phyloP scores from a whole-genome alignment of 2,888 invertebrate genomes.

The Rutpela maculata region DNA sequence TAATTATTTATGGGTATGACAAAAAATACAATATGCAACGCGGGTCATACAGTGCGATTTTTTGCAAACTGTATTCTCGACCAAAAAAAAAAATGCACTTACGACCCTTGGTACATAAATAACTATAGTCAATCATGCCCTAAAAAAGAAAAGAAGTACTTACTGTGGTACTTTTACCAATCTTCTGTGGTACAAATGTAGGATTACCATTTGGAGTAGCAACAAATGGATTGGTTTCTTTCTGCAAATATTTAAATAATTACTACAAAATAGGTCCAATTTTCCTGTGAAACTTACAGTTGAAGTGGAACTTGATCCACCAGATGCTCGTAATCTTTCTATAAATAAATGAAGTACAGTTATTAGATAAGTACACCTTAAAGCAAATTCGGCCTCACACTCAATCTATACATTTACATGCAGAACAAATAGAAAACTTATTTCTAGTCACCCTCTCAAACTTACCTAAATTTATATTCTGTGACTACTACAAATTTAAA shows the following conservation, averaged over 20 bases:
- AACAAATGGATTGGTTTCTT: conserved; percentile 88
- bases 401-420: conserved; percentile 37
- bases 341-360: conserved; percentile 64
- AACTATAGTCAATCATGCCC: no score
- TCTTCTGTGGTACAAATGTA: conserved; percentile 94
- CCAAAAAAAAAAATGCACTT: no score
- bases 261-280: conserved; percentile 35
- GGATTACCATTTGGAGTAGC: conserved; percentile 93
- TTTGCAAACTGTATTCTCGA: no score
- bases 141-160: conserved; percentile 56
- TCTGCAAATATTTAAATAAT: conserved; percentile 70
- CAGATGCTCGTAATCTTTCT: conserved; percentile 79
- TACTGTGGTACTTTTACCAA: conserved; percentile 82
- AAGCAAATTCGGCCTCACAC: not conserved
- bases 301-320: conserved; percentile 74
- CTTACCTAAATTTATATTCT: conserved; percentile 30
- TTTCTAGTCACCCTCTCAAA: not conserved
- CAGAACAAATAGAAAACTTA: conserved; percentile 16
- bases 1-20: no score
- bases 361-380: not conserved
- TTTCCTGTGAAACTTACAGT: conserved; percentile 71
- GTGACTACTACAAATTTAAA: conserved; percentile 2
- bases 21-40: no score
- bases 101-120: no score
- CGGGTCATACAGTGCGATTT: no score